Base-by-base conservation (phyloP, 2,797 vertebrate genomes). In the Merluccius polli region DNA sequence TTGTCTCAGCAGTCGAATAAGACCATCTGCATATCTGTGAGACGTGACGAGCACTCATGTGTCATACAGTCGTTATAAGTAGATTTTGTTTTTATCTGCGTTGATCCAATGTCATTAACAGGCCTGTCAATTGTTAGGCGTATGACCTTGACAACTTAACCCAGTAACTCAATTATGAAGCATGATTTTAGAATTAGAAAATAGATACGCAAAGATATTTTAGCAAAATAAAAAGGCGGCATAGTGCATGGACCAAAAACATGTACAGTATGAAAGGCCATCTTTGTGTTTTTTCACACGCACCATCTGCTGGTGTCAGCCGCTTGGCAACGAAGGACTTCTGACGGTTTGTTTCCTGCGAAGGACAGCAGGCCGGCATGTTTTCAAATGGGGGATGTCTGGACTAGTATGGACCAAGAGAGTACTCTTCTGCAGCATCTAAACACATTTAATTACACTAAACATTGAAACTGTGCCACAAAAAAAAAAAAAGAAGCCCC, bases 291-390 rank as follows among this genome's bases (percentile, higher is more conserved):
- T 79, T 13, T 82, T 73, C 70, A 82, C 77, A 78, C 79, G 52
- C 79, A 24, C 75, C 29, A 9, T 76, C 80, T 81, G 78, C 73
- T 24, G 75, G 71, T 77, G 63, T 82, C 78, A 78, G 82, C 44
- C 18, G 30, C 32, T 70, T 68, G 48, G 35, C 27, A 32, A 32
- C 78, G 78, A 82, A 78, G 72, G 79, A 82, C 78, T 78, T 77
- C 59, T 83, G 76, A 81, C 6, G 41, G 44, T 78, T 36, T 9
- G 75, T 74, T 86, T 83, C 74, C 74, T 75, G 75, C 77, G 77
- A 76, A 81, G 78, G 59, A 33, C 59, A 76, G 78, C 75, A 27
- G 38, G 76, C 77, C 70, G 75, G 77, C 75, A 75, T 13, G 71
- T 73, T 35, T 29, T 71, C 73, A 74, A 63, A 29, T 21, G 18